phyloP scores from a whole-genome alignment of 2,797 vertebrate species.

The Arrhamphus sclerolepis region DNA sequence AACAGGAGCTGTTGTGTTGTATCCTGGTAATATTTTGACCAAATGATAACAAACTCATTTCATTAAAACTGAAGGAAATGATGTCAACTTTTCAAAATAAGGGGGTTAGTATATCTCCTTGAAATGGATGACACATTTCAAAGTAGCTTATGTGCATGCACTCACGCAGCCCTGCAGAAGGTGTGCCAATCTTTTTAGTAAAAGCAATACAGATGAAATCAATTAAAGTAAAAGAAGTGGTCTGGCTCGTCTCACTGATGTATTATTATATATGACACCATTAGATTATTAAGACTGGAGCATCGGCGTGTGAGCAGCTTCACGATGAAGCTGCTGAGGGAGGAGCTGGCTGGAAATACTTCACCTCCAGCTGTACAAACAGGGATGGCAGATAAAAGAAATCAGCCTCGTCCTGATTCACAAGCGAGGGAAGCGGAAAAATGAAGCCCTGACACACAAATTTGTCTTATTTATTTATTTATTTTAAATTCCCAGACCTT shows the following conservation, averaged over 20 bases:
- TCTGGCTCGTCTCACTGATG: not conserved
- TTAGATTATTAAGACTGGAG: not conserved
- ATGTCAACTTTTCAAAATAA: too few species aligned
- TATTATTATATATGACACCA: not conserved
- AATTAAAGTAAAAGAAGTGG: not conserved
- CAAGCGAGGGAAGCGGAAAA: not conserved
- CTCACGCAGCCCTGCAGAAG: too few species aligned
- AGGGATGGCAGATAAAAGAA: not conserved
- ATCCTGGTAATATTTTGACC: too few species aligned
- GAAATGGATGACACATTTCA: too few species aligned
- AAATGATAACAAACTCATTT: too few species aligned
- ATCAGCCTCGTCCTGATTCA: not conserved
- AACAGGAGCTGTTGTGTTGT: too few species aligned
- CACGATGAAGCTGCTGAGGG: not conserved
- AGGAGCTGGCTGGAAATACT: not conserved
- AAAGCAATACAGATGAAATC: not conserved
- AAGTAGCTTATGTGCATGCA: too few species aligned
- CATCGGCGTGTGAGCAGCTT: not conserved
- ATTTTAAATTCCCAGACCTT: not conserved
- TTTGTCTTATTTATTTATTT: not conserved
- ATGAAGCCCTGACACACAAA: too few species aligned
- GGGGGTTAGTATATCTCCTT: too few species aligned
- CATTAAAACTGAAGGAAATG: too few species aligned
- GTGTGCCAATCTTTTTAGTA: too few species aligned
- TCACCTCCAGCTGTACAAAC: not conserved